phyloP scores from a whole-genome alignment of 2,113 vertebrate genomes.

The Oncorhynchus keta region DNA sequence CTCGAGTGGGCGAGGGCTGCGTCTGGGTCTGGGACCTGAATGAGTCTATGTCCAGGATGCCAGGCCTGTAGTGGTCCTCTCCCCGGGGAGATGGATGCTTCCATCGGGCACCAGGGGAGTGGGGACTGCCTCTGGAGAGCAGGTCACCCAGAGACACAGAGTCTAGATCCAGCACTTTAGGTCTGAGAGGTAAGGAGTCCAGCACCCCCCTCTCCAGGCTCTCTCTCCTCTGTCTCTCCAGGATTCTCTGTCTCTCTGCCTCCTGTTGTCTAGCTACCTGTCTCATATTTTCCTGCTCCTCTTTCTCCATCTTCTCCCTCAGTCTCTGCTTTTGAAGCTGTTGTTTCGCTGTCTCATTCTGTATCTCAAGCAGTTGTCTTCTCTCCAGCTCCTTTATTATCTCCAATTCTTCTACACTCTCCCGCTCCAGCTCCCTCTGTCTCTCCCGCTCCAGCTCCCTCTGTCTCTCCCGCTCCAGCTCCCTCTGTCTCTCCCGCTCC shows the following conservation, averaged over 20 bases:
- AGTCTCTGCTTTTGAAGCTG: conserved; percentile 39
- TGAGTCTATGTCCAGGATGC: conserved; percentile 68
- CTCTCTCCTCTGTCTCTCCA: conserved; percentile 51
- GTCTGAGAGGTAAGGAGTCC: conserved; percentile 54
- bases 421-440: not conserved
- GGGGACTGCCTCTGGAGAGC: conserved; percentile 16
- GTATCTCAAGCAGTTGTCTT: conserved; percentile 1
- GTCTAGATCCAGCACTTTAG: conserved; percentile 71
- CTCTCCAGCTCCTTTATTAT: conserved; percentile 27
- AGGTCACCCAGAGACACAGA: conserved; percentile 53
- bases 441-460: conserved; percentile 23
- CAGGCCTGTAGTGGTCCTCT: conserved; percentile 56
- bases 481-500: not conserved
- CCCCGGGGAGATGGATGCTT: conserved; percentile 54
- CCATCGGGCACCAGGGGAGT: conserved; percentile 54
- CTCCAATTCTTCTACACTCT: not conserved
- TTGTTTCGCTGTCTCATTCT: not conserved
- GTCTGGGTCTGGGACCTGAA: conserved; percentile 48
- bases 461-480: not conserved
- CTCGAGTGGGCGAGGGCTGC: conserved; percentile 24
- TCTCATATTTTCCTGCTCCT: conserved; percentile 55
- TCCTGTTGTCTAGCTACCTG: conserved; percentile 59
- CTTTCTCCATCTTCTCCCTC: conserved; percentile 54
- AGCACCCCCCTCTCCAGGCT: conserved; percentile 44
- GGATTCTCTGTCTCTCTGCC: conserved; percentile 52